Base-by-base conservation (phyloP, 2,888 invertebrate genomes). In the Serripes groenlandicus region DNA sequence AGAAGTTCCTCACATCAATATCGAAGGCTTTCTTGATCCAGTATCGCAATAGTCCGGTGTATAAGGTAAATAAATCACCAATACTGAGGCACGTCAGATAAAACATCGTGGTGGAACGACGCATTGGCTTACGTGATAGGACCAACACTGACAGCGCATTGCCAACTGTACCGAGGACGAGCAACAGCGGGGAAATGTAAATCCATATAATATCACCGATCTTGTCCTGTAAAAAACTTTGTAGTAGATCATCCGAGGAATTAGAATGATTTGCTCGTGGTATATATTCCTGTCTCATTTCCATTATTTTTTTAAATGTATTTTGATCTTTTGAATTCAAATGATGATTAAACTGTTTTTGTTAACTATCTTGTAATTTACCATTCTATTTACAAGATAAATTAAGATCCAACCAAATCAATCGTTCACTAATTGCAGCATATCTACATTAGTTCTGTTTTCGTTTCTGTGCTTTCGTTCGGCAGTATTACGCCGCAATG, bases 1-100 rank as follows among this genome's bases (percentile, higher is more conserved):
- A 91, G 15, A 83, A n/a, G 0, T 82, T 72, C 4, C 91, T 82
- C 7, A 92, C 71, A 70, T 91, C 89, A 11, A 76, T 49, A 9
- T 85, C 64, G 60, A 88, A 87, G 0, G 88, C 81, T 26, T 71
- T 58, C 7, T 80, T 74, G n/a, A 92, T 69, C 91, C 91, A 92
- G 68, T 86, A 85, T 18, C 90, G 79, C 32, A 90, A 56, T 21
- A 90, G 64, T 5, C 90, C 90, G 1, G 89, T 89, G 34, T 87
- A 89, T 32, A 90, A 62, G 0, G 88, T 85, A 28, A 86, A 77
- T 18, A 89, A 62, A 71, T 90, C 89, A 0, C 86, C 89, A n/a
- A 89, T 69, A 21, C 89, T 83, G 2, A 90, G 71, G 23, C 86
- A 85, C 9, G 82, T 83, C 18, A 90, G 70, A 49, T 88, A 90